Evolutionary conservation across 2,797 vertebrate genomes (phyloP), one percentile per base, ranked within the genome.

Genomic region (Sebastes baramenuke): DNA sequence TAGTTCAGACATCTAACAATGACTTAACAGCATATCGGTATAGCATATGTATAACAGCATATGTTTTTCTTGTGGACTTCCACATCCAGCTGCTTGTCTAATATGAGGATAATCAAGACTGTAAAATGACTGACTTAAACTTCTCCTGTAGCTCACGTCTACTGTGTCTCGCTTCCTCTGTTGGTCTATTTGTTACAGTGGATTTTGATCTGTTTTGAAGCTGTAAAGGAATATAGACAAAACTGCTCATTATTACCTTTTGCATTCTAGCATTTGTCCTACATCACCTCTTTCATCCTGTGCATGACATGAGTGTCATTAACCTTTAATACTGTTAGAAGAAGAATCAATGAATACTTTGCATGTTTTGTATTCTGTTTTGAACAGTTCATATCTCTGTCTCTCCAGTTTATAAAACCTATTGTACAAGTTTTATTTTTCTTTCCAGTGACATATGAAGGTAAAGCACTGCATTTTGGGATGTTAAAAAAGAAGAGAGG

Each of bases 181-280:
- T 12, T 20, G 1, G 64, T 38, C 30, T 34, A 36, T 56, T 64
- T 36, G 14, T 62, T 24, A 22, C 2, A 2, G 38, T 62, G 30
- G 29, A 72, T 54, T 69, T 55, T 34, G 13, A 71, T 69, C 22
- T 54, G 46, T 68, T 73, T 76, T 71, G 22, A 67, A 70, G 55
- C 24, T 79, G 20, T 67, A 38, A 55, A 58, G 29, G 14, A 67
- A 67, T 20, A 66, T 7, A 24, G 18, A 36, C 36, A 58, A 32
- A 65, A 52, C 52, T 62, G 14, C 46, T 34, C 20, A 32, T 30
- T 18, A 73, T n/a, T 14, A 30, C 18, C 8, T 60, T 8, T 18
- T 52, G 22, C 22, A 56, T 49, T 54, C 5, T 20, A 27, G 49
- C 30, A 61, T 52, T 59, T 59, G 10, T 72, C 14, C 10, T 29